A percentile compares a stretch with the other conserved stretches of the same genome.
phyloP scores from a whole-genome alignment of 2,888 invertebrate genomes.

The Tanypteryx hageni region DNA sequence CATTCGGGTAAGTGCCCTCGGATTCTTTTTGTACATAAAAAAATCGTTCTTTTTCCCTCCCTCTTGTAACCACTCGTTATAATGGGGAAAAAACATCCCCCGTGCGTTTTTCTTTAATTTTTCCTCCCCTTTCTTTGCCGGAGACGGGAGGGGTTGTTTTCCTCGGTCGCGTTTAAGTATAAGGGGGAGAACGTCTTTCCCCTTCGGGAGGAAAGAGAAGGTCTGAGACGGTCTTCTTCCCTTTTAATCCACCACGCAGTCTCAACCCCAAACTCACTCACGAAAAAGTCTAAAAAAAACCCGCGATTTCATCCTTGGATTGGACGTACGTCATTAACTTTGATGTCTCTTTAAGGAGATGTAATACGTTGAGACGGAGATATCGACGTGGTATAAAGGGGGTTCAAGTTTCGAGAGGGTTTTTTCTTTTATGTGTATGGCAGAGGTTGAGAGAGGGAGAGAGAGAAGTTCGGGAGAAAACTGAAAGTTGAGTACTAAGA shows the following conservation, averaged over 20 bases:
- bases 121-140: not conserved
- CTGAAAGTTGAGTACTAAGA: not conserved
- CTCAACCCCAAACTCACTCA: not conserved
- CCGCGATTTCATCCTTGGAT: not conserved
- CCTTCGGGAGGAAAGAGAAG: not conserved
- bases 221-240: not conserved
- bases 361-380: conserved; percentile 12
- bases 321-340: conserved; percentile 19
- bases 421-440: not conserved
- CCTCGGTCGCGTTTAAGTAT: not conserved
- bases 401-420: not conserved
- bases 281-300: not conserved
- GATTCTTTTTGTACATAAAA: not conserved
- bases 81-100: not conserved
- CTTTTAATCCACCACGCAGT: not conserved
- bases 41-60: not conserved
- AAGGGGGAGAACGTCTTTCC: not conserved
- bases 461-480: not conserved
- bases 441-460: not conserved
- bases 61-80: conserved; percentile 10
- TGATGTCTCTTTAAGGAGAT: conserved; percentile 28
- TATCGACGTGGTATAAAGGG: not conserved
- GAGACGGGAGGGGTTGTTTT: not conserved
- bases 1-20: conserved; percentile 47
- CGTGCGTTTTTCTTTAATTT: not conserved